Base-by-base conservation (phyloP, 2,797 vertebrate species). In the Alexandromys oeconomus region DNA sequence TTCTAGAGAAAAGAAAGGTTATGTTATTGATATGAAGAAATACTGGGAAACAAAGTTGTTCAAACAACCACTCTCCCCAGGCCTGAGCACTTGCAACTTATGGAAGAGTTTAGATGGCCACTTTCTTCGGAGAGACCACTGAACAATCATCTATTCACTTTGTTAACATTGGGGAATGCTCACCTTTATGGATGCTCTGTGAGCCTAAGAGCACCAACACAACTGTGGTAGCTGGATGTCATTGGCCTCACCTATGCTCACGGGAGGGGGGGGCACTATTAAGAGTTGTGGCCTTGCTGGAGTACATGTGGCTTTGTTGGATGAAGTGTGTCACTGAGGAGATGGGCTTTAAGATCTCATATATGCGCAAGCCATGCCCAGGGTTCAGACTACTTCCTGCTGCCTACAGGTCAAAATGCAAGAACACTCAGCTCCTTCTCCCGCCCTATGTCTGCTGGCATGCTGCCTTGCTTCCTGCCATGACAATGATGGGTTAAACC, bases 1-100 rank as follows among this genome's bases (percentile, higher is more conserved):
- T 93, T 89, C 65, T 96, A 82, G 78, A 96, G 65, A 94, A 94
- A 95, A 97, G 34, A 92, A 96, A 97, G 65, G 4, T 85, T 89
- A 93, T 54, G 59, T 88, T 95, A 92, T 54, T 85, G 88, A 94
- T 96, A 95, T 51, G 51, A 94, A 92, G 76, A 92, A 96, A 96
- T 78, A 87, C 37, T 65, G 54, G n/a, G 59, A 69, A 80, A 43
- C 54, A 61, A 94, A 96, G 21, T 59, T 65, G 27, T 54, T 43
- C 63, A 95, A 86, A 93, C 59, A 89, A 92, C 37, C 73, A 43
- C 59, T 91, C 51, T 85, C 65, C 74, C 67, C 46, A 85, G 54
- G 57, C 19, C 81, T 97, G 77, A 92, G 74, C 43, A 85, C 89
- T 76, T 76, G n/a, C 48, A 78, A 46, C 40, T 90, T 94, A 27